These are phyloP conservation scores for Trichechus manatus DNA, from an alignment of 2,113 vertebrate species.

Conservation along the genomic window DNA sequence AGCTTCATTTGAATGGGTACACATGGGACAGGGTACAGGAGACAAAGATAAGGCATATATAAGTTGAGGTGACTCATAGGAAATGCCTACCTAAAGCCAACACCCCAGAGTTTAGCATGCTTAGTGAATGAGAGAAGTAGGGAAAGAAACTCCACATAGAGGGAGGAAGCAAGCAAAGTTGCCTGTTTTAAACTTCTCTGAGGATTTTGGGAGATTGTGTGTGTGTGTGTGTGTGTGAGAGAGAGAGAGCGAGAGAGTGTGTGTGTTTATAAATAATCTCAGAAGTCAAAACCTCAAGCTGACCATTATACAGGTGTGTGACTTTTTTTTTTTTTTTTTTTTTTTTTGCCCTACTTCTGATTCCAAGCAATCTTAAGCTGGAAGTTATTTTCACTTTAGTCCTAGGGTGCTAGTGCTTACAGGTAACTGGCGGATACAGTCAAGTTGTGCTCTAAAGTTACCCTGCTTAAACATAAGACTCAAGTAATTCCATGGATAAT, in stretches of 20 bases:
- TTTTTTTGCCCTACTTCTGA: background rate
- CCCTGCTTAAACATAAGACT: background rate
- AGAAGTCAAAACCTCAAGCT: slow-evolving; percentile 8
- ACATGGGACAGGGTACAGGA: background rate
- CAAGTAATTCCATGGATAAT: background rate
- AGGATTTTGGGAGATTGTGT: too few species aligned
- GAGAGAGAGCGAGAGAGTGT: too few species aligned
- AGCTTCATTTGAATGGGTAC: background rate
- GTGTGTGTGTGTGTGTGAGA: too few species aligned
- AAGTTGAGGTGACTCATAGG: background rate
- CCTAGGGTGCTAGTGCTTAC: background rate
- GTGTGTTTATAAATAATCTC: background rate
- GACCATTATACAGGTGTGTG: background rate
- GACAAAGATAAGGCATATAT: background rate
- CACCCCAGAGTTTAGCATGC: background rate
- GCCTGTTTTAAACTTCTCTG: background rate
- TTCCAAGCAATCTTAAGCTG: background rate
- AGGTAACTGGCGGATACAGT: background rate
- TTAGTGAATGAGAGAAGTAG: too few species aligned
- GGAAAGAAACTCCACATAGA: too few species aligned
- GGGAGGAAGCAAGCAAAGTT: too few species aligned
- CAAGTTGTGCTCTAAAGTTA: background rate
- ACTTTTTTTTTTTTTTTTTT: background rate
- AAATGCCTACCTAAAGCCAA: background rate
- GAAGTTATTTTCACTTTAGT: slow-evolving; percentile 25